Percentiles rank a stretch among this genome's conserved stretches.
phyloP scores from a whole-genome alignment of 2,113 vertebrate genomes.

The Corydoras sp. region DNA sequence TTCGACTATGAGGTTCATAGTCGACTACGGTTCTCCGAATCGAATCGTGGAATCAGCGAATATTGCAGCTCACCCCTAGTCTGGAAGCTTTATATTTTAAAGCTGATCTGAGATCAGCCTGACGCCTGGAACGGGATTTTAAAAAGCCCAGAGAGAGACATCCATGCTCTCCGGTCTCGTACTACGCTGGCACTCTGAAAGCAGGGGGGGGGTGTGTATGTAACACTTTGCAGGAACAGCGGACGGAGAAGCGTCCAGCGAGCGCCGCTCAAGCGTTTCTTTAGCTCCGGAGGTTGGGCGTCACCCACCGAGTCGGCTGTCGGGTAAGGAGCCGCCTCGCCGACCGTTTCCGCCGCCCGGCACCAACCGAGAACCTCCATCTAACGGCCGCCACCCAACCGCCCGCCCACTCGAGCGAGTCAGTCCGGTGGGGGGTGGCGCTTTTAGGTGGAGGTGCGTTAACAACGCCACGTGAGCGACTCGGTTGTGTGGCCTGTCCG shows the following conservation, averaged over 20 bases:
- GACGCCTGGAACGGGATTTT: too few relatives aligned
- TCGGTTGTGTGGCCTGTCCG: conserved; percentile 35
- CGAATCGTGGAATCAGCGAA: too few relatives aligned
- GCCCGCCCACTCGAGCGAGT: too few relatives aligned
- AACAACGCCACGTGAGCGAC: neutral
- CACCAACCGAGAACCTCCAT: neutral
- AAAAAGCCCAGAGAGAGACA: too few relatives aligned
- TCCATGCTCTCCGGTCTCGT: neutral
- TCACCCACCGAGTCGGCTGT: conserved; percentile 70
- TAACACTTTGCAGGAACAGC: conserved; percentile 65
- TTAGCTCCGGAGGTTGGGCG: conserved; percentile 81
- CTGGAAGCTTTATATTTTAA: neutral
- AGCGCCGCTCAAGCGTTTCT: conserved; percentile 80
- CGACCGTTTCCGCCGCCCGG: conserved; percentile 24
- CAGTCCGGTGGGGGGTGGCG: too few relatives aligned
- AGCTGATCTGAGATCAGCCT: neutral
- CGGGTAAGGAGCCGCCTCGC: conserved; percentile 61
- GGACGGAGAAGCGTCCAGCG: conserved; percentile 72
- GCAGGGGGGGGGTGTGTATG: conserved; percentile 22
- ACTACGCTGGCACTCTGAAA: conserved; percentile 5
- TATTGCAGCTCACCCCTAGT: too few relatives aligned
- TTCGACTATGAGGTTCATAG: too few relatives aligned
- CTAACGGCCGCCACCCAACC: neutral
- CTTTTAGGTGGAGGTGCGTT: neutral
- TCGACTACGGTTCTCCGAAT: too few relatives aligned